These are phyloP conservation scores for Anhinga anhinga DNA, from an alignment of 2,113 vertebrate genomes.

Conservation along the genomic window DNA sequence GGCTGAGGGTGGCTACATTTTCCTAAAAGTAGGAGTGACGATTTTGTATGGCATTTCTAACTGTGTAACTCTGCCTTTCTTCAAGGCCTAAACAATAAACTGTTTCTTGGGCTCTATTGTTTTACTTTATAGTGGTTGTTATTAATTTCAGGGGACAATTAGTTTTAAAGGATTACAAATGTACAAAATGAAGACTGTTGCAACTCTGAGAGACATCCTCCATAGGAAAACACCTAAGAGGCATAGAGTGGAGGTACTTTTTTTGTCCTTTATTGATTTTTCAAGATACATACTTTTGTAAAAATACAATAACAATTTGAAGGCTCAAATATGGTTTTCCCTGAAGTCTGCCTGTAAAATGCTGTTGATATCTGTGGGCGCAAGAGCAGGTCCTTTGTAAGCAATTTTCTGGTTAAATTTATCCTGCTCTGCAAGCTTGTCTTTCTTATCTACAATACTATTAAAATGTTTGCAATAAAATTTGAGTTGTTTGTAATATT, in stretches of 20 bases:
- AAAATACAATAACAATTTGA: not conserved
- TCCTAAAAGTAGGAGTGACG: not conserved
- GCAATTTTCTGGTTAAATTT: not conserved
- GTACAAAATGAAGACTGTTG: not conserved
- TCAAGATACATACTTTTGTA: not conserved
- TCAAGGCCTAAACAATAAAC: not conserved
- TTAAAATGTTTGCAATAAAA: constrained; percentile 22
- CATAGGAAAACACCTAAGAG: not conserved
- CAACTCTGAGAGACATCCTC: not conserved
- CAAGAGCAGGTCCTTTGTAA: not conserved
- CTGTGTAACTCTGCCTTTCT: not conserved
- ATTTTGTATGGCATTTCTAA: not conserved
- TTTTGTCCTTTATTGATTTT: not conserved
- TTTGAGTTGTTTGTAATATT: not conserved
- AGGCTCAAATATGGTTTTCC: not conserved
- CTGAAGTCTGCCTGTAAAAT: not conserved
- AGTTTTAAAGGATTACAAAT: not conserved
- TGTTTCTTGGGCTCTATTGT: not conserved
- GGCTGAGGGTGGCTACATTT: not conserved
- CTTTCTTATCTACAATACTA: not conserved
- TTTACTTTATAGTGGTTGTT: not conserved
- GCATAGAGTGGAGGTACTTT: not conserved
- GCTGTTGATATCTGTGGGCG: not conserved
- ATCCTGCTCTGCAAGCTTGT: not conserved
- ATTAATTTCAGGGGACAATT: not conserved